Evolutionary conservation across 2,888 invertebrate genomes (phyloP), one percentile per base, ranked within the genome.

Genomic region (Lepidocyrtoides sp.): DNA sequence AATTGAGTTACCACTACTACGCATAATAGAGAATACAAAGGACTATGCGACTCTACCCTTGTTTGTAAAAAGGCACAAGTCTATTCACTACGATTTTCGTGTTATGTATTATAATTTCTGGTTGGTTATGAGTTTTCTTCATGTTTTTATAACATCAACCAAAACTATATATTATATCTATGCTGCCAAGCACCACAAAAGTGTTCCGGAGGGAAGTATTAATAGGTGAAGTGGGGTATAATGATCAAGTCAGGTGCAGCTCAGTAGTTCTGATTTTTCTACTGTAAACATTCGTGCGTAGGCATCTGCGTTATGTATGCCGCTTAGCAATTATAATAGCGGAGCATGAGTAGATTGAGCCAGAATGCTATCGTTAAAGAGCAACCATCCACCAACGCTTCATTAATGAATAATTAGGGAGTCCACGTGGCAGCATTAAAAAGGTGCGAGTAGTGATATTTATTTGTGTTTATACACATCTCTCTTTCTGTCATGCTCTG

Each of bases 321-420:
- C 7, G 12, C 17, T n/a, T 51, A 51, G 17, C 51, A 51, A 32
- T n/a, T 10, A n/a, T 0, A n/a, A 66, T 66, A 66, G 63, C 36
- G 14, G 10, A 72, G 29, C 72, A 20, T 29, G 8, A n/a, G 86
- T 63, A 60, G 75, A 86, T 60, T 77, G 77, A 77, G 51, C 72
- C 54, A 85, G 86, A 69, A 69, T 12, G 32, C 75, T 89, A 87
- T 20, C 90, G 87, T 89, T 87, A 81, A 92, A 91, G 36, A 82
- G n/a, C n/a, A n/a, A n/a, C n/a, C n/a, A 75, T 72, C 72, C 44
- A 44, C 23, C 63, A 85, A 48, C 89, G 60, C 75, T 84, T 91
- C 92, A 92, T 92, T 93, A 93, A 91, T 93, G 91, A 91, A 91
- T 93, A 93, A 93, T 93, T 92, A 93, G 91, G 88, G 72, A 92